Conservation (phyloP, 2,888 invertebrate species). For the Pomacea canaliculata region DNA sequence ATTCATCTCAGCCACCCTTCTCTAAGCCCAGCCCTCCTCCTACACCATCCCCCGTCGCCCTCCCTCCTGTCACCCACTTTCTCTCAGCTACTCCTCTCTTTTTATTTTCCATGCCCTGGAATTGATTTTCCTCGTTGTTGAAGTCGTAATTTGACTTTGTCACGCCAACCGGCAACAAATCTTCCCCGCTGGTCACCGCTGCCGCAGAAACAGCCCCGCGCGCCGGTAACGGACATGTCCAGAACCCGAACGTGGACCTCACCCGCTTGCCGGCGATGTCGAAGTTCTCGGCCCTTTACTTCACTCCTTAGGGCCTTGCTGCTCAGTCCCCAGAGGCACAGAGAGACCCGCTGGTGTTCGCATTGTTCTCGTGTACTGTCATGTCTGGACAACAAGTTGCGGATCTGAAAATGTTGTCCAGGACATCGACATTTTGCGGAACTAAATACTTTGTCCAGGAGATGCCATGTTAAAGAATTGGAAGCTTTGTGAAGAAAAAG, state of each 20-base stretch:
- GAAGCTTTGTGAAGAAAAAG: too few relatives aligned
- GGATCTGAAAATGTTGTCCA: too few relatives aligned
- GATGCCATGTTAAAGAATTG: too few relatives aligned
- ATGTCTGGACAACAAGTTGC: too few relatives aligned
- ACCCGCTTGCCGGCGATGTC: not conserved
- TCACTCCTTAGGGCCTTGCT: too few relatives aligned
- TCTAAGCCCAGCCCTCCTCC: not conserved
- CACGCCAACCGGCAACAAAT: constrained; percentile 25
- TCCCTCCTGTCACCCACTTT: not conserved
- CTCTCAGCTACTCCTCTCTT: not conserved
- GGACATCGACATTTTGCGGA: too few relatives aligned
- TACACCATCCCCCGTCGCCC: not conserved
- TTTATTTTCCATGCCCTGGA: constrained; percentile 21
- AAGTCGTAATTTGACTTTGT: constrained; percentile 22
- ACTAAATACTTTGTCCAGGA: too few relatives aligned
- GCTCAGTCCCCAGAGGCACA: too few relatives aligned
- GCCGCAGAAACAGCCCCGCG: not conserved
- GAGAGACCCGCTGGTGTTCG: too few relatives aligned
- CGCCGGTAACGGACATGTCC: not conserved
- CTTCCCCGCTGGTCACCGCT: constrained; percentile 6
- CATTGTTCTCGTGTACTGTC: too few relatives aligned
- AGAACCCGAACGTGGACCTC: not conserved
- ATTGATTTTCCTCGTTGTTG: constrained; percentile 20
- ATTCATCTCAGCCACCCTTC: not conserved
- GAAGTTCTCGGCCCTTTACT: too few relatives aligned